phyloP scores from a whole-genome alignment of 2,888 invertebrate species.

The Theristus sp. region DNA sequence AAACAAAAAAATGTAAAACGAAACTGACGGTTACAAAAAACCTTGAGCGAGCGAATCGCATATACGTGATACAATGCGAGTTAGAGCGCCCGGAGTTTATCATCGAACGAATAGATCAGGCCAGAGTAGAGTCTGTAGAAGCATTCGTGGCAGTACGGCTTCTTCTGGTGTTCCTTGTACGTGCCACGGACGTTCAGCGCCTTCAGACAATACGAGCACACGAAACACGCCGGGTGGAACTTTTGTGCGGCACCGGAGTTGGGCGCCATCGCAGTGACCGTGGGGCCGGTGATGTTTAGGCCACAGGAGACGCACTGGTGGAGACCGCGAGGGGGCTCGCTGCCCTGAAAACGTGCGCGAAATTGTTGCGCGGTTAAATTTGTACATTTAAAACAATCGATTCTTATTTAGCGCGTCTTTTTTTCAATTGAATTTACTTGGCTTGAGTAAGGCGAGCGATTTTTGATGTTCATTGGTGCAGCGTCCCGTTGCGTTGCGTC shows the following conservation, averaged over 20 bases:
- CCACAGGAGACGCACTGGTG: slow-evolving; percentile 8
- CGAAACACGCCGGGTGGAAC: slow-evolving; percentile 97
- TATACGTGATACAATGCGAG: too few relatives aligned
- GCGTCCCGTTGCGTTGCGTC: too few relatives aligned
- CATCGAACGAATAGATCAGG: background rate
- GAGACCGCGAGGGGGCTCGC: background rate
- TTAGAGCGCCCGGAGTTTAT: background rate
- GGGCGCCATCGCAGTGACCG: slow-evolving; percentile 26
- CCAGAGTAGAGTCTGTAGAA: slow-evolving; percentile 46
- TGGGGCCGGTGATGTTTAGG: slow-evolving; percentile 16
- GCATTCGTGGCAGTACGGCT: slow-evolving; percentile 93
- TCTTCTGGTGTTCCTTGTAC: slow-evolving; percentile 31
- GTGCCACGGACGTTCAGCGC: slow-evolving; percentile 26
- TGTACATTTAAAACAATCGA: background rate
- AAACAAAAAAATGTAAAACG: too few relatives aligned
- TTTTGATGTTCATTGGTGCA: too few relatives aligned
- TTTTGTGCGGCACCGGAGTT: slow-evolving; percentile 88
- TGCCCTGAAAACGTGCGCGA: background rate
- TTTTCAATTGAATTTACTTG: too few relatives aligned
- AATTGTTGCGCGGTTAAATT: background rate
- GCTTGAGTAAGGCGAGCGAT: too few relatives aligned
- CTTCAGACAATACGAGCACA: slow-evolving; percentile 91
- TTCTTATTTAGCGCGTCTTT: too few relatives aligned
- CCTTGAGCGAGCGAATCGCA: too few relatives aligned
- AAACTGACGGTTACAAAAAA: too few relatives aligned